Evolutionary conservation across 2,113 vertebrate genomes (phyloP).

Genomic region (Dascyllus trimaculatus): DNA sequence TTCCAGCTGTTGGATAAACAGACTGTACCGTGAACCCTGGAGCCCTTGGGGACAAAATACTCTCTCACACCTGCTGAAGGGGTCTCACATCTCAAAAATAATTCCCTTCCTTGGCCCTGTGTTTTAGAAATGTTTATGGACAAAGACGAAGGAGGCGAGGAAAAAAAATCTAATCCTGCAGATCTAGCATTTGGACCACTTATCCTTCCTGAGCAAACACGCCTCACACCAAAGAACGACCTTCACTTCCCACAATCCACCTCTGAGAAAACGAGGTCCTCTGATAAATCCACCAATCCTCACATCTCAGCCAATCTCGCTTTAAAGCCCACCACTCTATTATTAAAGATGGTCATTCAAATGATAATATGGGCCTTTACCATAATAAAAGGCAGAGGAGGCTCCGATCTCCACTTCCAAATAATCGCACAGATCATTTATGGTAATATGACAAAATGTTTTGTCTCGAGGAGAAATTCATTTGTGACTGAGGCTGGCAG

Average conservation of each 20-base stretch:
- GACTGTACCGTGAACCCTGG: background rate
- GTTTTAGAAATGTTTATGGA: background rate
- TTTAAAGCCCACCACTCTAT: slow-evolving; percentile 34
- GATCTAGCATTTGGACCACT: slow-evolving; percentile 12
- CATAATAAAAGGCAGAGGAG: slow-evolving; percentile 52
- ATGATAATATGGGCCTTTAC: slow-evolving; percentile 65
- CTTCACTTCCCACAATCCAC: slow-evolving; percentile 67
- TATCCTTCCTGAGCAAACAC: slow-evolving; percentile 44
- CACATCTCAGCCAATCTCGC: slow-evolving; percentile 66
- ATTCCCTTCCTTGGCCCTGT: background rate
- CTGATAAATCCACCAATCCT: slow-evolving; percentile 49
- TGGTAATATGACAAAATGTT: slow-evolving; percentile 48
- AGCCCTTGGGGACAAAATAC: background rate
- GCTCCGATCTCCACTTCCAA: slow-evolving; percentile 19
- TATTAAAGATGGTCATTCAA: slow-evolving; percentile 64
- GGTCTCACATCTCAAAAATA: background rate
- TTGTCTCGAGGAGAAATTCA: slow-evolving; percentile 24
- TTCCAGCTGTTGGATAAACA: background rate
- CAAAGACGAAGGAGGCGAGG: background rate
- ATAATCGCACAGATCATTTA: slow-evolving; percentile 53
- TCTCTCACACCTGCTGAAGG: slow-evolving; percentile 10
- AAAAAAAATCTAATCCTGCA: slow-evolving; percentile 16
- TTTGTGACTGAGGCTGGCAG: slow-evolving; percentile 23
- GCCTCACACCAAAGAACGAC: slow-evolving; percentile 39
- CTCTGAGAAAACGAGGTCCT: slow-evolving; percentile 46